phyloP scores from a whole-genome alignment of 2,888 invertebrate genomes.

The Clusia tigrina region DNA sequence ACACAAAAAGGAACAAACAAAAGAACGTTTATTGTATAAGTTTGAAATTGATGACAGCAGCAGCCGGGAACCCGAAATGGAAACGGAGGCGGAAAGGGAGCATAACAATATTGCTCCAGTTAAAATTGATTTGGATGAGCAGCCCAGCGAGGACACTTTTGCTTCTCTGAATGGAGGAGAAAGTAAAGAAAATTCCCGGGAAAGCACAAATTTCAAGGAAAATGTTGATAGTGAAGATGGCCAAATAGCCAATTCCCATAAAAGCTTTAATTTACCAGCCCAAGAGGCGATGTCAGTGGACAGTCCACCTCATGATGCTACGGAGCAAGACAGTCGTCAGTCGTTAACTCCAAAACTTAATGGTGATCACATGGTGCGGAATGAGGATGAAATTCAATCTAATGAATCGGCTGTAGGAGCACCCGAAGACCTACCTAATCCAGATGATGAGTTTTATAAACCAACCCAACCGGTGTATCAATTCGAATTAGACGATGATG shows the following conservation, averaged over 20 bases:
- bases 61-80: conserved; percentile 9
- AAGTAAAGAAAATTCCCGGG: background rate
- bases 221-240: too few relatives aligned
- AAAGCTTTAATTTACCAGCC: background rate
- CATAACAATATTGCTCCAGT: too few relatives aligned
- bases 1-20: background rate
- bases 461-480: too few relatives aligned
- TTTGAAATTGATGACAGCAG: conserved; percentile 18
- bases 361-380: background rate
- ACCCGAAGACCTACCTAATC: background rate
- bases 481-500: conserved; percentile 28
- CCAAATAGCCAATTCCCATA: background rate
- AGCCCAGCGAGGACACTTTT: conserved; percentile 9
- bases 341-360: background rate
- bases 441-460: background rate
- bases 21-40: background rate
- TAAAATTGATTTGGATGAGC: background rate
- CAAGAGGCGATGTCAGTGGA: too few relatives aligned
- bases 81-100: too few relatives aligned
- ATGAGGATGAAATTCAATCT: background rate
- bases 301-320: too few relatives aligned
- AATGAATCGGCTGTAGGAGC: background rate
- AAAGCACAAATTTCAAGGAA: background rate
- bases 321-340: background rate
- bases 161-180: conserved; percentile 2